These are phyloP conservation scores for Brienomyrus longianalis DNA, from an alignment of 2,113 vertebrate genomes.

Conservation along the genomic window DNA sequence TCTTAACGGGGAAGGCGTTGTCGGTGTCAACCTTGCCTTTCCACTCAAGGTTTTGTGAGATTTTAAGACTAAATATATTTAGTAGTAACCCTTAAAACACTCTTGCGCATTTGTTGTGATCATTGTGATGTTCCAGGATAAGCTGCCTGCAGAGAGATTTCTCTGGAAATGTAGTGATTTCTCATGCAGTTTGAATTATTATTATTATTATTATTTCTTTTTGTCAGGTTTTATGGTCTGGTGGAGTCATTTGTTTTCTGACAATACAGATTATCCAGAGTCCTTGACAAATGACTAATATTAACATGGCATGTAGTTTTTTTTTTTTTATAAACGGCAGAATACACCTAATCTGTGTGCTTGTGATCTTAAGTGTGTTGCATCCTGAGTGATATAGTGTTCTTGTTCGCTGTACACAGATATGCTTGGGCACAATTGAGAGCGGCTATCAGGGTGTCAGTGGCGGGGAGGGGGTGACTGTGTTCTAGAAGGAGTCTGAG, in stretches of 20 bases:
- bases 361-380: background rate
- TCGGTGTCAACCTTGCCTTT: background rate
- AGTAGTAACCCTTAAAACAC: background rate
- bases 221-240: background rate
- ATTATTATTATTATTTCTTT: background rate
- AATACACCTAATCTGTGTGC: background rate
- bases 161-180: background rate
- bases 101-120: background rate
- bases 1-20: background rate
- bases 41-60: background rate
- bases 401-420: background rate
- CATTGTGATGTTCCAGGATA: background rate
- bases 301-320: background rate
- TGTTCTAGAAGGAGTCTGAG: constrained; percentile 26
- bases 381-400: background rate
- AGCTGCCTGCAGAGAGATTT: background rate
- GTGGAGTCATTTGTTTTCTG: background rate
- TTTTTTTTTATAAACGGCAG: background rate
- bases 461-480: background rate
- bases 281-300: background rate
- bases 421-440: background rate
- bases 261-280: background rate
- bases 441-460: background rate
- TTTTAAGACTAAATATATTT: background rate
- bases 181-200: background rate